Base-by-base conservation (phyloP, 2,888 invertebrate species). In the Pteria penguin region DNA sequence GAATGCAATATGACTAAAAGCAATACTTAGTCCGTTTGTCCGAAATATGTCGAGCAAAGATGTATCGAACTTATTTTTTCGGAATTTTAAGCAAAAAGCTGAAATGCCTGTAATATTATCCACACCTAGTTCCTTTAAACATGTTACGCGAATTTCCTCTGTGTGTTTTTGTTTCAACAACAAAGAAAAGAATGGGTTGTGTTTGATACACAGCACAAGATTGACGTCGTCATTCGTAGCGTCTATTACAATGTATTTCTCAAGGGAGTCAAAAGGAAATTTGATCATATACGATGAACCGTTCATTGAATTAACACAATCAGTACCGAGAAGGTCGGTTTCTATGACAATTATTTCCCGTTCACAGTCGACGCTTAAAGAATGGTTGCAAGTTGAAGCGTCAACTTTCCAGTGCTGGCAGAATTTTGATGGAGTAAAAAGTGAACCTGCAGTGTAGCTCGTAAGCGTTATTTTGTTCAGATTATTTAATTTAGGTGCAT, bases 391-490 rank as follows among this genome's bases (percentile, higher is more conserved):
- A n/a, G n/a, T n/a, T 45, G 45, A 8, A 8, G 8, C 45, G 45
- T 8, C 8, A 14, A 45, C 45, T 18, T 45, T 8, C 45, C 65
- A 65, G 26, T 65, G 65, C 2, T 36, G 24, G 2, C 33, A 65
- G 36, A 65, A 65, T 36, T 36, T 36, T 8, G 26, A 32, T 14
- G 65, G 65, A 3, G 65, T 36, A 18, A 65, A 8, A 33, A 65
- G 18, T n/a, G 65, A n/a, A 36, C 65, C 65, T 3, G 33, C 65
- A 18, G 4, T 36, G 26, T 36, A 65, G 4, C 24, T 14, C 22
- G 27, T 45, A 24, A 24, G 45, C 18, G 45, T 45, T 18, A 45
- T 8, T 14, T 18, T 14, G 45, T 18, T 45, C 18, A 45, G 11
- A 8, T 36, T 18, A 11, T 18, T 27, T 24, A 26, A 65, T 4